Conservation (phyloP, 2,113 vertebrate species). For the Lota lota region DNA sequence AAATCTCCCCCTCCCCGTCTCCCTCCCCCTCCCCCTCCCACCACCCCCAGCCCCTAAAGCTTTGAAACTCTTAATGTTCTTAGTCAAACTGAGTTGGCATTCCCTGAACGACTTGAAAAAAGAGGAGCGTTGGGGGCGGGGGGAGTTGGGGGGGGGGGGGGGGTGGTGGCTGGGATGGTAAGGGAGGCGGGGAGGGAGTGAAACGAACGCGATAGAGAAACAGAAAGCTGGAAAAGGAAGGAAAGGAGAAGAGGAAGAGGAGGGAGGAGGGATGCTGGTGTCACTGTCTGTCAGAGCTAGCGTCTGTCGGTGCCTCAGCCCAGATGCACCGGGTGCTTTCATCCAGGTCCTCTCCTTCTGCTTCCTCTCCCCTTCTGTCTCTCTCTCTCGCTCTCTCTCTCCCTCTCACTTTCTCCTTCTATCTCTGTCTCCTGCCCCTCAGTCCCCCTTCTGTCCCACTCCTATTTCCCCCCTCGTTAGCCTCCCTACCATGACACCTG, state of each 20-base stretch:
- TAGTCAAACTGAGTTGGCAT: conserved; percentile 63
- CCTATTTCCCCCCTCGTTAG: conserved; percentile 34
- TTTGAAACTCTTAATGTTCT: conserved; percentile 69
- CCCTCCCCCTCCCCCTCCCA: not conserved
- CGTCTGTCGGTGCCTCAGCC: too few relatives aligned
- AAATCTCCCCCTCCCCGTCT: conserved; percentile 39
- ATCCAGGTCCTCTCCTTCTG: too few relatives aligned
- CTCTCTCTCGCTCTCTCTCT: too few relatives aligned
- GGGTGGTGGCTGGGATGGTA: conserved; percentile 27
- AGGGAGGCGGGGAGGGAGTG: conserved; percentile 26
- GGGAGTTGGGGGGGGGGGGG: conserved; percentile 20
- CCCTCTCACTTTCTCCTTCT: too few relatives aligned
- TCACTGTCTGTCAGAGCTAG: too few relatives aligned
- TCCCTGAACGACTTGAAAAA: conserved; percentile 36
- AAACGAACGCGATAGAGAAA: not conserved
- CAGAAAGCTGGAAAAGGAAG: too few relatives aligned
- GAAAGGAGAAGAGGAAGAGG: too few relatives aligned
- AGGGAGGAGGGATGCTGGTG: conserved; percentile 18
- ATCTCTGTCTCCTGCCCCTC: conserved; percentile 41
- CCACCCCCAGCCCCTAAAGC: conserved; percentile 21
- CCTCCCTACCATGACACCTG: conserved; percentile 43
- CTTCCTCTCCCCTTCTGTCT: too few relatives aligned
- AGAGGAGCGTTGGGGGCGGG: conserved; percentile 12
- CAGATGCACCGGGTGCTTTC: too few relatives aligned
- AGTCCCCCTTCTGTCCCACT: conserved; percentile 34